Conservation (phyloP, 92 coral and sea anemone species). For the Palythoa grandis region DNA sequence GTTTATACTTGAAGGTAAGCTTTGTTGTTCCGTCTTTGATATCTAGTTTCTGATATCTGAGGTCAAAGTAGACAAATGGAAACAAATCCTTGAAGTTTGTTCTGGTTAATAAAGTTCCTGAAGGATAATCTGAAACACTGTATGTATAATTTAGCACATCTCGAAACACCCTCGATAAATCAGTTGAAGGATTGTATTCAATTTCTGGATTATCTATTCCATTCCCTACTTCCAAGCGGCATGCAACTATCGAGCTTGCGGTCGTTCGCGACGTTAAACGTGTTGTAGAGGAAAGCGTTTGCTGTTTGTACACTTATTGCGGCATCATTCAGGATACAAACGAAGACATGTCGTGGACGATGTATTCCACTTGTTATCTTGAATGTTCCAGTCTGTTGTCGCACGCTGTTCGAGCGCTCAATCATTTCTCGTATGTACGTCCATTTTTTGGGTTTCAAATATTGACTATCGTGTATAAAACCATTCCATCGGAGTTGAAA, state of each 20-base stretch:
- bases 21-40: constrained; percentile 15
- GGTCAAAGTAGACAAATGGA: background rate
- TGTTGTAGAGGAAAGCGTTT: background rate
- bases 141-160: background rate
- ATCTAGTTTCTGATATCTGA: background rate
- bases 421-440: background rate
- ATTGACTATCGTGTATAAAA: background rate
- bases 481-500: background rate
- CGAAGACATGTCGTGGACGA: background rate
- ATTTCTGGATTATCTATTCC: background rate
- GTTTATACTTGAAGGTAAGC: background rate
- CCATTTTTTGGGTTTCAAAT: background rate
- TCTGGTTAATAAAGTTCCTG: background rate
- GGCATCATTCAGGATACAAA: background rate
- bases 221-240: background rate
- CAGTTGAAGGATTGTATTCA: background rate
- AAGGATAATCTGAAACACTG: background rate
- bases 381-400: background rate
- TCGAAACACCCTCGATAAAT: background rate
- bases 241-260: background rate
- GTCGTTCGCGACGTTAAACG: background rate
- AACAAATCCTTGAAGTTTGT: background rate
- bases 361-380: background rate
- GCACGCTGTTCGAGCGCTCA: background rate
- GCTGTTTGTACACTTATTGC: background rate